Evolutionary conservation across 2,888 invertebrate species (phyloP), one percentile per base, ranked within the genome.

Genomic region (Tryphoninae sp.): DNA sequence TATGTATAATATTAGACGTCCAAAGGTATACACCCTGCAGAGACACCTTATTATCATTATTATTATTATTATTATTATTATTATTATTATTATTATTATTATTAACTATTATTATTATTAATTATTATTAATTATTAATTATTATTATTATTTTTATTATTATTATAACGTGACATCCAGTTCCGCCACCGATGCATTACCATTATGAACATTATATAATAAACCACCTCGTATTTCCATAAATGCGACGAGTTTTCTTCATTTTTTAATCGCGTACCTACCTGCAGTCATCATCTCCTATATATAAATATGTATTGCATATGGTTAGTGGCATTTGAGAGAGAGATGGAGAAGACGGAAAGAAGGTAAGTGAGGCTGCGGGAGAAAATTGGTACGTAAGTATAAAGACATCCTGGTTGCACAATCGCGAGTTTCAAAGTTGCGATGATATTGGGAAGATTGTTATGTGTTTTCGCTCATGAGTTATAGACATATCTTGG

Each of bases 221-320:
- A 91, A 91, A 91, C 91, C 90, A 91, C 89, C 91, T 91, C 90
- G 91, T 91, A 91, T 91, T 91, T 91, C 91, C 90, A 90, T 91
- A 91, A 79, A 86, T 33, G 33, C 33, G 33, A 33, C 33, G 33
- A 33, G 33, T 33, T 33, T 33, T 33, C 4, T 33, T 33, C 33
- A 6, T 33, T 33, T 33, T 1, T 33, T 19, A 19, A 33, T 33
- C 33, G 19, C 19, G 19, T 19, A 6, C 4, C 6, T 33, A 33
- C 33, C 33, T 33, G 6, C 6, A 33, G 33, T 33, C 33, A 33
- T 33, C 33, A 33, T 6, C 33, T 33, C 33, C 33, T 33, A 33
- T 33, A 33, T 33, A 33, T 33, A 33, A 33, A 33, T 33, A 33
- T 33, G 33, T 33, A 2, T 33, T 33, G 33, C 1, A 33, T 33